Conservation (phyloP, 2,888 invertebrate species). For the Acanthacorydalis orientalis region DNA sequence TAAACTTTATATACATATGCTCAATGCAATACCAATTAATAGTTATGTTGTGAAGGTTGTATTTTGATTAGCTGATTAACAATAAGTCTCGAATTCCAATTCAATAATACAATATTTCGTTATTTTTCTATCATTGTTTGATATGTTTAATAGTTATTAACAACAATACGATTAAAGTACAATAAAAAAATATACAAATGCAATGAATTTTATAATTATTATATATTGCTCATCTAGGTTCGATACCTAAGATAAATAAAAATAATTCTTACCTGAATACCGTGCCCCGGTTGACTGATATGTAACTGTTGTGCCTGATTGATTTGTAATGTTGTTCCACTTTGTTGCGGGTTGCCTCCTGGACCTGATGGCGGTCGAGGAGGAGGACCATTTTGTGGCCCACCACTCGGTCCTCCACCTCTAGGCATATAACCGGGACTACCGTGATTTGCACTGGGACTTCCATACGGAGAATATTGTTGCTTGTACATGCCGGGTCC, state of each 20-base stretch:
- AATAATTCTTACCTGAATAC: conserved; percentile 48
- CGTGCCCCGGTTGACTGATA: conserved; percentile 56
- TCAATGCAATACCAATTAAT: no score
- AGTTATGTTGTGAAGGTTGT: no score
- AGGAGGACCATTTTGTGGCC: conserved; percentile 25
- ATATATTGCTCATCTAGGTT: no score
- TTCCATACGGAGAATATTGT: conserved; percentile 51
- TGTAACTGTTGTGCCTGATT: conserved; percentile 79
- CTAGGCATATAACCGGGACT: conserved; percentile 31
- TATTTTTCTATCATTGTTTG: no score
- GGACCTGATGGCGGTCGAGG: conserved; percentile 35
- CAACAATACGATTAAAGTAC: no score
- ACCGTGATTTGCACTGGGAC: conserved; percentile 40
- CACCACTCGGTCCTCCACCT: conserved; percentile 14
- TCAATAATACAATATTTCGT: no score
- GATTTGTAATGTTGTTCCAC: conserved; percentile 53
- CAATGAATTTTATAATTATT: no score
- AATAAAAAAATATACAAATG: no score
- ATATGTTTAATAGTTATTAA: no score
- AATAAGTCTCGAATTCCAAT: no score
- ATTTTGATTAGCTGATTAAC: no score
- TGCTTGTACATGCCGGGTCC: conserved; percentile 28
- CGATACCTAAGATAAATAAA: neutral
- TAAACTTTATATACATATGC: no score
- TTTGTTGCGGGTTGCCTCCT: conserved; percentile 15